These are phyloP conservation scores for Hemiscyllium ocellatum DNA, from an alignment of 2,113 vertebrate species.

Conservation along the genomic window DNA sequence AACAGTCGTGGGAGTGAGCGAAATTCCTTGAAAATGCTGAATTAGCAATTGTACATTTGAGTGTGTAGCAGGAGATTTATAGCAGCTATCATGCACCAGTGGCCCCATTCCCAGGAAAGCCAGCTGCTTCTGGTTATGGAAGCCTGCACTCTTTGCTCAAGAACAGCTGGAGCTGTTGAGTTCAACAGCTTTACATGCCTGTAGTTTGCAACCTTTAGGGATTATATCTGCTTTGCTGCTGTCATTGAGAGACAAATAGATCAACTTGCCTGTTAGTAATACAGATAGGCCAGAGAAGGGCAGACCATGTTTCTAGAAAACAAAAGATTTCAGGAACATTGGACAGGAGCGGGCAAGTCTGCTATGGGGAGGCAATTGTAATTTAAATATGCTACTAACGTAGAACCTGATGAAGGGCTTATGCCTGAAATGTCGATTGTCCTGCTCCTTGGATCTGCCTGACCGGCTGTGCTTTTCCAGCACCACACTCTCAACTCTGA, in stretches of 20 bases:
- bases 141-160: neutral
- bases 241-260: neutral
- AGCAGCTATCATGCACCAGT: neutral
- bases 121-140: neutral
- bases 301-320: neutral
- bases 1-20: neutral
- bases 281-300: neutral
- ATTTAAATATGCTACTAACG: no score
- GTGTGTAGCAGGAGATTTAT: neutral
- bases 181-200: neutral
- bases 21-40: neutral
- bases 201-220: neutral
- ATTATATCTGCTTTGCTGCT: neutral
- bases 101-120: neutral
- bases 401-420: no score
- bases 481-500: no score
- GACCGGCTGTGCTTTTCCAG: no score
- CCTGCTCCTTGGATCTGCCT: no score
- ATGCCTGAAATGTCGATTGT: no score
- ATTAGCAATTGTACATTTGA: neutral
- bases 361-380: no score
- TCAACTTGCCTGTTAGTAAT: neutral
- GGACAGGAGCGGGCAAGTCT: no score
- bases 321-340: neutral
- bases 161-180: neutral